A percentile compares a stretch with the other conserved stretches of the same genome.
Conservation (phyloP, 1,140 invertebrate genomes). For the Aphelenchoides avenae region DNA sequence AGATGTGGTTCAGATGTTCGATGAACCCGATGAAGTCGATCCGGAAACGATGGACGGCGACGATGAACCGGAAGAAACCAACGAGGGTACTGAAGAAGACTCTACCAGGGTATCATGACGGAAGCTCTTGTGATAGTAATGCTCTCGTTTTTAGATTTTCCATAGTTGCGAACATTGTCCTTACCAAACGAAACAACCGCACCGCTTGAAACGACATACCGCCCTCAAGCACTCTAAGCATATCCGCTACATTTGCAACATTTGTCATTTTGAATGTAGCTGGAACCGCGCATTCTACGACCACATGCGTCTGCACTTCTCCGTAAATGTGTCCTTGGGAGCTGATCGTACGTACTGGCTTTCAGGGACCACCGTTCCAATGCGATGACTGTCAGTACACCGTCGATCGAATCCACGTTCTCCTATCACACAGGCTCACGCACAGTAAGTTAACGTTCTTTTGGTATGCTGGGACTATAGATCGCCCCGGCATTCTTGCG, state of each 20-base stretch:
- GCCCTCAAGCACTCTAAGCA: conserved; percentile 64
- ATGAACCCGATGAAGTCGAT: conserved; percentile 40
- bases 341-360: conserved; percentile 1
- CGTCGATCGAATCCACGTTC: conserved; percentile 63
- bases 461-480: no score
- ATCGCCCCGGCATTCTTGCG: not conserved
- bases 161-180: conserved; percentile 64
- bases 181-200: conserved; percentile 62
- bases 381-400: conserved; percentile 67
- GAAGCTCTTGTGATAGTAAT: conserved; percentile 40
- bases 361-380: conserved; percentile 67
- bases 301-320: conserved; percentile 65
- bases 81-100: conserved; percentile 23
- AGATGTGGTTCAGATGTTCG: conserved; percentile 30
- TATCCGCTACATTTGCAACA: conserved; percentile 66
- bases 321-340: conserved; percentile 15
- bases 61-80: conserved; percentile 11
- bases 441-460: conserved; percentile 62
- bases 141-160: conserved; percentile 11
- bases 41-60: conserved; percentile 30
- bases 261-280: conserved; percentile 68
- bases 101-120: not conserved
- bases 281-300: conserved; percentile 68
- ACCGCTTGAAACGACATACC: conserved; percentile 64
- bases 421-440: conserved; percentile 64